Evolutionary conservation across 1,140 invertebrate species (phyloP).

Genomic region (Adelges cooleyi): DNA sequence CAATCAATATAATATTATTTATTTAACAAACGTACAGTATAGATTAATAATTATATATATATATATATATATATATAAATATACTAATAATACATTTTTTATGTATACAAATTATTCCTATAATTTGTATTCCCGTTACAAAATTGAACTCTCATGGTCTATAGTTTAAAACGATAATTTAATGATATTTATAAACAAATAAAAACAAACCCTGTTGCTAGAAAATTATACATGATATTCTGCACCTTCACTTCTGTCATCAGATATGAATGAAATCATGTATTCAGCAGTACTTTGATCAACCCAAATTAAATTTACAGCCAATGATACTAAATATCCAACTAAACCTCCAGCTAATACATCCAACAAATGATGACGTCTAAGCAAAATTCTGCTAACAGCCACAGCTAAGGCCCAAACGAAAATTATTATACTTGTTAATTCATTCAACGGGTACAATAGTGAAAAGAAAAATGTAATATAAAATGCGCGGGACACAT

Average conservation of each 20-base stretch:
- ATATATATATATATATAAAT: neutral
- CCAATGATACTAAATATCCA: conserved; percentile 59
- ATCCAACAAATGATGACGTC: conserved; percentile 79
- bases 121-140: too few relatives aligned
- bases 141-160: too few relatives aligned
- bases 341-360: conserved; percentile 61
- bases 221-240: conserved; percentile 43
- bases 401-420: conserved; percentile 64
- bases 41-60: neutral
- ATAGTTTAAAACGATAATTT: too few relatives aligned
- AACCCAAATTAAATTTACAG: conserved; percentile 58
- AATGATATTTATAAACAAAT: too few relatives aligned
- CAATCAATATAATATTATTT: too few relatives aligned
- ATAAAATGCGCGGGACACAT: conserved; percentile 74
- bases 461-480: conserved; percentile 57
- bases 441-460: conserved; percentile 46
- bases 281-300: conserved; percentile 41
- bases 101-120: neutral
- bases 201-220: too few relatives aligned
- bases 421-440: conserved; percentile 50
- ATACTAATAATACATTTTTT: too few relatives aligned
- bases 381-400: conserved; percentile 65
- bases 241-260: conserved; percentile 46
- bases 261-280: conserved; percentile 43
- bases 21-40: neutral